phyloP scores from a whole-genome alignment of 2,797 vertebrate species.

The Channallabes apus region DNA sequence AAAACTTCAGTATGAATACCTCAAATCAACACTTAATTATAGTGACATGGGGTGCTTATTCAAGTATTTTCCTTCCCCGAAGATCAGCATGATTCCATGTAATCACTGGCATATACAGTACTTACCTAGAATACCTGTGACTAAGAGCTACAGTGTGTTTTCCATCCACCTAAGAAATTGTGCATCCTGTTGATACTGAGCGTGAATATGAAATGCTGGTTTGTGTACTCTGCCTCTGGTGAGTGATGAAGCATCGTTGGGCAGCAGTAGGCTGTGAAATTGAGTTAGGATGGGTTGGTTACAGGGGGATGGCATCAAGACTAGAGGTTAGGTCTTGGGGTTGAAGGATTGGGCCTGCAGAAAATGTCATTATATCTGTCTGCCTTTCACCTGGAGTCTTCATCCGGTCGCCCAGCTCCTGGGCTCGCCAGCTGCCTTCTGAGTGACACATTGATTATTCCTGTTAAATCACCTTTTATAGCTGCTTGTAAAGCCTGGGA shows the following conservation, averaged over 20 bases:
- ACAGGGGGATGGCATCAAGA: constrained; percentile 38
- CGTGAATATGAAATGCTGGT: constrained; percentile 49
- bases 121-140: background rate
- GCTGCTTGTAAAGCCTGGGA: constrained; percentile 48
- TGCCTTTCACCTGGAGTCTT: constrained; percentile 43
- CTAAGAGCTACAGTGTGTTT: background rate
- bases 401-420: constrained; percentile 27
- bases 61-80: background rate
- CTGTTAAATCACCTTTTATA: constrained; percentile 55
- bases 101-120: background rate
- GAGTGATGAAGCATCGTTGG: constrained; percentile 46
- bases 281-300: constrained; percentile 54
- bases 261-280: constrained; percentile 60
- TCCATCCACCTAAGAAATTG: constrained; percentile 15
- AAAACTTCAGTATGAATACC: background rate
- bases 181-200: constrained; percentile 32
- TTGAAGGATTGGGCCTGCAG: constrained; percentile 45
- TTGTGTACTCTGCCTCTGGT: constrained; percentile 54
- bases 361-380: constrained; percentile 51
- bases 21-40: background rate
- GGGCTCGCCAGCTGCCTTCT: constrained; percentile 36
- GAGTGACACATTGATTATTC: constrained; percentile 60
- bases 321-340: constrained; percentile 36
- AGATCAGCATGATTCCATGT: background rate
- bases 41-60: no score